phyloP scores from a whole-genome alignment of 2,113 vertebrate species.

The Jaculus jaculus region DNA sequence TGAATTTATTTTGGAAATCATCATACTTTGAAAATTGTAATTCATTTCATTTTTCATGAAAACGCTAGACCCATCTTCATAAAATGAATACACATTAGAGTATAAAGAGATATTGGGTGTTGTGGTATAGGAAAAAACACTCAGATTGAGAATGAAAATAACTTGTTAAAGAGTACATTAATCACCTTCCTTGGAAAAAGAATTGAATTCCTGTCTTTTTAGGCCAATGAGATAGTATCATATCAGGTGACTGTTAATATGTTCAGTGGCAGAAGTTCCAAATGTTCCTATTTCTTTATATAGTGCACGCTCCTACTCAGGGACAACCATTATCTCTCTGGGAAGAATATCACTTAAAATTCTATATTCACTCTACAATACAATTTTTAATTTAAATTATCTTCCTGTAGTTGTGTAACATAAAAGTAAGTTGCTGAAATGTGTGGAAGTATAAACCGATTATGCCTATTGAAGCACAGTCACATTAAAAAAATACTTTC shows the following conservation, averaged over 20 bases:
- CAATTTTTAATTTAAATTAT: neutral
- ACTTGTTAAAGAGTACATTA: neutral
- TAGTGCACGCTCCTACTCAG: neutral
- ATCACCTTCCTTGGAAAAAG: neutral
- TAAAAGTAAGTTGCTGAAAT: neutral
- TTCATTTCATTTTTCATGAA: constrained; percentile 33
- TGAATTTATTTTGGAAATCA: neutral
- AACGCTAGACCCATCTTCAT: neutral
- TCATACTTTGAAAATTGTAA: neutral
- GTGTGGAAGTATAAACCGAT: neutral
- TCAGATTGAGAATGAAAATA: neutral
- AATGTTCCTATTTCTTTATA: neutral
- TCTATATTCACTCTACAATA: neutral
- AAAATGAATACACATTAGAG: neutral
- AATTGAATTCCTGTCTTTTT: constrained; percentile 8
- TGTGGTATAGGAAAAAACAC: neutral
- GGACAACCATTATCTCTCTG: neutral
- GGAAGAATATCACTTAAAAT: neutral
- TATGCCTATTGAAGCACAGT: neutral
- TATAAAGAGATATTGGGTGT: neutral
- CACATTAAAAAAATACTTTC: neutral
- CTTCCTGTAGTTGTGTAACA: neutral
- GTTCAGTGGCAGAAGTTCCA: neutral
- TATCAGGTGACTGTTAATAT: neutral
- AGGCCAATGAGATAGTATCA: neutral